Evolutionary conservation across 2,113 vertebrate species (phyloP).

Genomic region (Synodontis membranacea): DNA sequence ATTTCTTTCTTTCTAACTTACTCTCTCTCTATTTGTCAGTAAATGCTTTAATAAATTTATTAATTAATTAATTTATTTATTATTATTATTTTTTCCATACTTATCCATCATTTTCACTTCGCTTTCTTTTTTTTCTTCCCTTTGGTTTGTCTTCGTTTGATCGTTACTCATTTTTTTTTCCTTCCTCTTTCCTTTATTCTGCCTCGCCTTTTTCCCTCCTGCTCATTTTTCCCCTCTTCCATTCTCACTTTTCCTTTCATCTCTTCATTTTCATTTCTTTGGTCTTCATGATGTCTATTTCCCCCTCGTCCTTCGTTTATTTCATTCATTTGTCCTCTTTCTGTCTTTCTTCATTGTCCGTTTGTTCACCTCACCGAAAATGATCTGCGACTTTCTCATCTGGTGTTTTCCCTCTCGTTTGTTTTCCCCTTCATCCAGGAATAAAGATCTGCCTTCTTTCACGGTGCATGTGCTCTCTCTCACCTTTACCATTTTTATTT

Average conservation of each 20-base stretch:
- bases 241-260: background rate
- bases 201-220: background rate
- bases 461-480: background rate
- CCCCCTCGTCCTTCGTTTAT: background rate
- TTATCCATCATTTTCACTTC: background rate
- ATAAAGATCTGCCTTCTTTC: background rate
- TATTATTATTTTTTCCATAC: background rate
- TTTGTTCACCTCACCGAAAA: background rate
- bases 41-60: background rate
- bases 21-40: background rate
- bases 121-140: background rate
- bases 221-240: background rate
- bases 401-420: background rate
- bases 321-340: background rate
- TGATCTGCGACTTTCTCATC: background rate
- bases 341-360: background rate
- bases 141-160: background rate
- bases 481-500: background rate
- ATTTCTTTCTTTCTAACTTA: background rate
- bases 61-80: background rate
- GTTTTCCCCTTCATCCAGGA: background rate
- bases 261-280: background rate
- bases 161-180: background rate
- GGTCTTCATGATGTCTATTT: too few species aligned
- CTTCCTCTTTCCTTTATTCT: background rate